Percentiles rank a stretch among this genome's conserved stretches.
Conservation (phyloP, 2,888 invertebrate genomes). For the Anthoptus insignis region DNA sequence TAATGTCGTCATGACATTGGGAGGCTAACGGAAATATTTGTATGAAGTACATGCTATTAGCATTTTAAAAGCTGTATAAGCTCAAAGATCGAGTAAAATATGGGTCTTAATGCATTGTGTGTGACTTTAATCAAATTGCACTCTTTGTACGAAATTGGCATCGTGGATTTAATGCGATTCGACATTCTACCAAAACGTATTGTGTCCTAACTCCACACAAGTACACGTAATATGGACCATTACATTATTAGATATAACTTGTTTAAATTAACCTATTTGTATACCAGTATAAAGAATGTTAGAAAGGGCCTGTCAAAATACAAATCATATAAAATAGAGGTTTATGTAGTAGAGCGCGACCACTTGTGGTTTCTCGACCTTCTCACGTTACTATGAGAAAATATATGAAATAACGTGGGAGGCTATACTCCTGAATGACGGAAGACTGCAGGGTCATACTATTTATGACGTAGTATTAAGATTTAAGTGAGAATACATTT, state of each 20-base stretch:
- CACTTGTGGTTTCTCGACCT: slow-evolving; percentile 49
- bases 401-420: slow-evolving; percentile 50
- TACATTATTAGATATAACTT: too few relatives aligned
- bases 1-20: background rate
- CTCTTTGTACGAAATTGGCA: too few relatives aligned
- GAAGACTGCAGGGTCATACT: slow-evolving; percentile 32
- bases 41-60: background rate
- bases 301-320: slow-evolving; percentile 21
- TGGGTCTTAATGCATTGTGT: too few relatives aligned
- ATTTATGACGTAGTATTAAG: slow-evolving; percentile 34
- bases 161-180: too few relatives aligned
- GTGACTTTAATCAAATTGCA: too few relatives aligned
- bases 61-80: background rate
- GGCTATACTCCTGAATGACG: slow-evolving; percentile 37
- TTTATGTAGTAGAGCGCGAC: slow-evolving; percentile 52
- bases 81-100: too few relatives aligned
- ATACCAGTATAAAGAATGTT: background rate
- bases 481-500: slow-evolving; percentile 15
- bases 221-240: too few relatives aligned
- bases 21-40: background rate
- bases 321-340: slow-evolving; percentile 18
- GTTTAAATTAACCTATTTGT: background rate
- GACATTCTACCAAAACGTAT: too few relatives aligned
- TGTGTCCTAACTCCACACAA: too few relatives aligned
- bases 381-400: slow-evolving; percentile 61